Evolutionary conservation across 2,888 invertebrate genomes (phyloP).

Genomic region (Coelopa pilipes): DNA sequence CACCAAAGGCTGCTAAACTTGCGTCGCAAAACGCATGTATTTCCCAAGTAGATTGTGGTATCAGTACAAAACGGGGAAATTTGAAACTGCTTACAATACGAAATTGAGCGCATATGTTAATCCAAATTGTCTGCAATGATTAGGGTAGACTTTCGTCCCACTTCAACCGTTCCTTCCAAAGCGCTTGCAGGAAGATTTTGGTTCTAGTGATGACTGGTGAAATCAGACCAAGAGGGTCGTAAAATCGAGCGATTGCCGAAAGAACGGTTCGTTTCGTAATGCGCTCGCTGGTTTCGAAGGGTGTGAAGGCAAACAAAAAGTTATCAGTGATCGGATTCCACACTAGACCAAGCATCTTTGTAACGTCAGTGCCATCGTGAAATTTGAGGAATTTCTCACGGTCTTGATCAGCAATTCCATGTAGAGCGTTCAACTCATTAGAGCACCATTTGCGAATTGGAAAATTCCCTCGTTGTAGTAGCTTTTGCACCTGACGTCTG

Average conservation of each 20-base stretch:
- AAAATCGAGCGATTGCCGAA: constrained; percentile 38
- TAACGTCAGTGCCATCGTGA: constrained; percentile 40
- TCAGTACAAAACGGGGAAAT: constrained; percentile 12
- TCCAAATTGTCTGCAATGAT: constrained; percentile 6
- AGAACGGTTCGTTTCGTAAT: constrained; percentile 39
- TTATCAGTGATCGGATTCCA: constrained; percentile 39
- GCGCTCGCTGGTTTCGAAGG: neutral
- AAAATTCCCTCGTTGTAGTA: constrained; percentile 3
- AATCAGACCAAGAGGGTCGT: constrained; percentile 41
- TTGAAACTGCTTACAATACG: neutral
- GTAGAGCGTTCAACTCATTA: constrained; percentile 26
- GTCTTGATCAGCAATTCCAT: constrained; percentile 2
- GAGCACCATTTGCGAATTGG: constrained; percentile 37
- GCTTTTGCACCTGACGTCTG: neutral
- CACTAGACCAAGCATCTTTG: constrained; percentile 40
- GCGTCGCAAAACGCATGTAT: constrained; percentile 38
- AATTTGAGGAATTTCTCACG: constrained; percentile 32
- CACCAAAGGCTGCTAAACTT: constrained; percentile 27
- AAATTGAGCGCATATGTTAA: constrained; percentile 4
- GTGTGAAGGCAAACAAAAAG: constrained; percentile 36
- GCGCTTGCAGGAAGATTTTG: constrained; percentile 30
- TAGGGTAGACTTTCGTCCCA: constrained; percentile 30
- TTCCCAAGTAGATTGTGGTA: constrained; percentile 12
- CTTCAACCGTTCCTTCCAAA: constrained; percentile 24
- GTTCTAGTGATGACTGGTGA: constrained; percentile 37